Evolutionary conservation across 2,113 vertebrate genomes (phyloP).

Genomic region (Paramormyrops kingsleyae): DNA sequence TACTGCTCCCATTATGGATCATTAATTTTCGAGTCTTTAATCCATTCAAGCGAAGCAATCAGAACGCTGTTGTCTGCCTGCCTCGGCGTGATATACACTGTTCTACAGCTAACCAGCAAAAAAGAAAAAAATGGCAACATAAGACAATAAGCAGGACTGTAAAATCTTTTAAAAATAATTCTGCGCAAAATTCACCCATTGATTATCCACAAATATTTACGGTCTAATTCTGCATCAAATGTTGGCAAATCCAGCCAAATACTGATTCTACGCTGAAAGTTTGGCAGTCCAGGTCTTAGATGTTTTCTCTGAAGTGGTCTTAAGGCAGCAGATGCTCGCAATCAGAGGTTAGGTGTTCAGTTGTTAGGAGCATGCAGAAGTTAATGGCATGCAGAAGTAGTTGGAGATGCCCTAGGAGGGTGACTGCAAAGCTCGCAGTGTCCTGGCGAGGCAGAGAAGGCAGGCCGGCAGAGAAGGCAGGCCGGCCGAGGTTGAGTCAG

Average conservation of each 20-base stretch:
- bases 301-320: neutral
- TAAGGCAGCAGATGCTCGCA: neutral
- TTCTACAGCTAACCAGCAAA: neutral
- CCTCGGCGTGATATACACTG: neutral
- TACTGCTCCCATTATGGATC: neutral
- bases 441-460: neutral
- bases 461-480: neutral
- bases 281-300: too few species aligned
- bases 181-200: neutral
- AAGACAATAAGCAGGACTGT: neutral
- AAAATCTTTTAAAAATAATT: neutral
- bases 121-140: conserved; percentile 11
- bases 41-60: neutral
- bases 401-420: neutral
- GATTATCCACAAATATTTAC: neutral
- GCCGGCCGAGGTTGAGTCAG: neutral
- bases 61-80: neutral
- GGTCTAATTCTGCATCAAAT: neutral
- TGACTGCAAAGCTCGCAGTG: neutral
- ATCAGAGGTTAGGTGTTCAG: neutral
- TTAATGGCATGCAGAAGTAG: neutral
- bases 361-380: too few species aligned
- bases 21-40: neutral
- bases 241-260: neutral
- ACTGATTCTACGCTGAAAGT: neutral